A percentile compares a stretch with the other conserved stretches of the same genome.
Conservation (phyloP, 2,113 vertebrate species). For the Nibea albiflora region DNA sequence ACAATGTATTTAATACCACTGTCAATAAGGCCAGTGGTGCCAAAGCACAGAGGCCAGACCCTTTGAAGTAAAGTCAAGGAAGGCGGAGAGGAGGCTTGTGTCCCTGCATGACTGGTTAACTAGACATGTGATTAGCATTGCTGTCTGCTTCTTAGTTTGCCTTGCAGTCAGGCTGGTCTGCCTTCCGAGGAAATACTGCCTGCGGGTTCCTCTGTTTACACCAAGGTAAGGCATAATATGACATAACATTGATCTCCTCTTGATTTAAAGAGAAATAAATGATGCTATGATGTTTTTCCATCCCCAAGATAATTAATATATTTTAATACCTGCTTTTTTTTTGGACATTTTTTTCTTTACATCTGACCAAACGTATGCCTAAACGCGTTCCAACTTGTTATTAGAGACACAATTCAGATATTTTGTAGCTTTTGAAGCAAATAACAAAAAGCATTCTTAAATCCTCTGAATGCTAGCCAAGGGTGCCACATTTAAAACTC, state of each 20-base stretch:
- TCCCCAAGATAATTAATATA: background rate
- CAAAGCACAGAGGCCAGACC: background rate
- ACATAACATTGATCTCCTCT: background rate
- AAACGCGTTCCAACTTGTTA: background rate
- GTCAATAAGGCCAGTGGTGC: background rate
- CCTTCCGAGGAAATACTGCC: conserved; percentile 49
- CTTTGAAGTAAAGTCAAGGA: conserved; percentile 40
- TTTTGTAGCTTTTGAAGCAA: background rate
- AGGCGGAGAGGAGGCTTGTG: conserved; percentile 62
- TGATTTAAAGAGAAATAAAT: background rate
- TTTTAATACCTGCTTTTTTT: background rate
- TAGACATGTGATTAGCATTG: conserved; percentile 77
- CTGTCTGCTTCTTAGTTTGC: conserved; percentile 67
- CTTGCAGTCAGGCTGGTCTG: conserved; percentile 57
- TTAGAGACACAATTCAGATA: background rate
- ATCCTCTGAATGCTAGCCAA: background rate
- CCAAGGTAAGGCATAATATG: conserved; percentile 50
- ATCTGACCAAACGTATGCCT: background rate
- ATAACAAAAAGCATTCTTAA: background rate
- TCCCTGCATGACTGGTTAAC: conserved; percentile 66
- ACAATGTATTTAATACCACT: background rate
- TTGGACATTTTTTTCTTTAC: background rate
- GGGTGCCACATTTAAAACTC: background rate
- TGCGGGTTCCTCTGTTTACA: conserved; percentile 23
- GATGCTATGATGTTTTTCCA: background rate